Percentiles rank a stretch among this genome's conserved stretches.
Conservation (phyloP, 2,797 vertebrate species). For the Leuciscus waleckii region DNA sequence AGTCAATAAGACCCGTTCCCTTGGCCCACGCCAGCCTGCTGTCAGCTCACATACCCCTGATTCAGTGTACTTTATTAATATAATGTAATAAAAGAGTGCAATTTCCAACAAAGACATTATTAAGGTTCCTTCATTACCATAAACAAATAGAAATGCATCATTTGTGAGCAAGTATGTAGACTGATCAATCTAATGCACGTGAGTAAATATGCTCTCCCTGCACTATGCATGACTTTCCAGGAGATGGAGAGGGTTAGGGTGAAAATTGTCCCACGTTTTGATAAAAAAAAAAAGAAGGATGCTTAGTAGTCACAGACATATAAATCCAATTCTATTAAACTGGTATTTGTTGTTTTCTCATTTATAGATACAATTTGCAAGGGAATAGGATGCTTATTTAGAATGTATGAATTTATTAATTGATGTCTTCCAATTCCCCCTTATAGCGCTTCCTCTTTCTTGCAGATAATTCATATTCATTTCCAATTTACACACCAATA, state of each 20-base stretch:
- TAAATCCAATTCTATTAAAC: neutral
- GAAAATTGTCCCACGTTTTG: neutral
- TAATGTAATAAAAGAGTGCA: slow-evolving; percentile 35
- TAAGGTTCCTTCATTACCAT: slow-evolving; percentile 24
- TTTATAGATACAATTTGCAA: slow-evolving; percentile 8
- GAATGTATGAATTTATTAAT: slow-evolving; percentile 15
- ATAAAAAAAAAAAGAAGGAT: neutral
- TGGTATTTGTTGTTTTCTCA: neutral
- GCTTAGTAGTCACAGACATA: neutral
- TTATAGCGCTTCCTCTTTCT: neutral
- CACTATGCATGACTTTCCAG: neutral
- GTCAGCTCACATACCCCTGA: slow-evolving; percentile 10
- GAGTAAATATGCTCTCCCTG: neutral
- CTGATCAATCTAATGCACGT: neutral
- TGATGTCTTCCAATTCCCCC: neutral
- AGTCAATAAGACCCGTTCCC: slow-evolving; percentile 42
- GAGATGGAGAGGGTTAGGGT: neutral
- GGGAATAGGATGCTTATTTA: neutral
- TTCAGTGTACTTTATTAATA: slow-evolving; percentile 35
- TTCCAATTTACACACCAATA: neutral
- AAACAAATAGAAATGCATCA: slow-evolving; percentile 6
- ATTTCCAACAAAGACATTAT: slow-evolving; percentile 14
- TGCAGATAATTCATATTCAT: neutral
- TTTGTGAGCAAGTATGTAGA: slow-evolving; percentile 6
- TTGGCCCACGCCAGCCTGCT: neutral